Evolutionary conservation across 2,797 vertebrate genomes (phyloP).

Genomic region (Poecilia gillii): DNA sequence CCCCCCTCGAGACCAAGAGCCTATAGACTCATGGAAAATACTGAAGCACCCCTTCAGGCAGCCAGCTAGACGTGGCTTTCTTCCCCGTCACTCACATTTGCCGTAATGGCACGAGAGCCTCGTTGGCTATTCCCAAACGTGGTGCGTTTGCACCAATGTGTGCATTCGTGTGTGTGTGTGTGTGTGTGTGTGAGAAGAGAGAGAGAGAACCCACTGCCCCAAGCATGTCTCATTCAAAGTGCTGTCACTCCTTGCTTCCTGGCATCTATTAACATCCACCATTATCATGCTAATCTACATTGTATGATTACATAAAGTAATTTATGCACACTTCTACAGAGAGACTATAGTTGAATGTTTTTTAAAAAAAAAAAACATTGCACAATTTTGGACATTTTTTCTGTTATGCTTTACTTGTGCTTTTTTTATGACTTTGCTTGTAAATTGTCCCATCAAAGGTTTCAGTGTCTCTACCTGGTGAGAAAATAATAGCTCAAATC

Average conservation of each 20-base stretch:
- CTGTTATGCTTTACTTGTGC: slow-evolving; percentile 16
- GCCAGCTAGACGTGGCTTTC: slow-evolving; percentile 79
- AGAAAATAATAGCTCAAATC: slow-evolving; percentile 68
- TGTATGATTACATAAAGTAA: slow-evolving; percentile 99
- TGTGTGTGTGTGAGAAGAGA: slow-evolving; percentile 57
- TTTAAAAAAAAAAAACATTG: slow-evolving; percentile 43
- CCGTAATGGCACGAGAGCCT: slow-evolving; percentile 81
- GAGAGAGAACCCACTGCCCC: slow-evolving; percentile 85
- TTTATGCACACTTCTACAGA: slow-evolving; percentile 95
- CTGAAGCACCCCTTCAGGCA: slow-evolving; percentile 79
- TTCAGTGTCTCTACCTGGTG: slow-evolving; percentile 61
- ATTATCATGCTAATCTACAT: slow-evolving; percentile 99
- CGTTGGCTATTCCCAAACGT: slow-evolving; percentile 82
- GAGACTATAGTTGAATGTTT: slow-evolving; percentile 82
- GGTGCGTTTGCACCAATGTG: slow-evolving; percentile 71
- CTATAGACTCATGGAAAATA: slow-evolving; percentile 81
- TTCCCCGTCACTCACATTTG: slow-evolving; percentile 85
- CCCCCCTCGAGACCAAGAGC: slow-evolving; percentile 78
- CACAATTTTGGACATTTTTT: slow-evolving; percentile 40
- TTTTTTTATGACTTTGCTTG: slow-evolving; percentile 41
- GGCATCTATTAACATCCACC: slow-evolving; percentile 99
- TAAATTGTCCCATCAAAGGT: slow-evolving; percentile 44
- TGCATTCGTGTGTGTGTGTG: slow-evolving; percentile 71
- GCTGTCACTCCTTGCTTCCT: slow-evolving; percentile 97
- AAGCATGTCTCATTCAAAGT: slow-evolving; percentile 98